Evolutionary conservation across 2,888 invertebrate species (phyloP).

Genomic region (Aphidius colemani): DNA sequence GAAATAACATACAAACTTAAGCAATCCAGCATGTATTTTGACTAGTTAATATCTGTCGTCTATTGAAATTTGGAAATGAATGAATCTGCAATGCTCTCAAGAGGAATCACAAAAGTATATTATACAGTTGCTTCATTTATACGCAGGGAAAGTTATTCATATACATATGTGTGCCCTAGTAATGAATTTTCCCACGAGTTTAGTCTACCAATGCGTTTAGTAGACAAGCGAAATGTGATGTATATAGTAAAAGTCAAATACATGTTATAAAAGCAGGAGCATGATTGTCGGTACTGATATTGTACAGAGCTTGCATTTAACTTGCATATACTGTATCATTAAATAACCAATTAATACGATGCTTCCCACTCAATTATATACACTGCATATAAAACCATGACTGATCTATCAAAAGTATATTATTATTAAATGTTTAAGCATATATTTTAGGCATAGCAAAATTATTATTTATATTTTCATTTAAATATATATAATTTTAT

Average conservation of each 20-base stretch:
- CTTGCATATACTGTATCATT: conserved; percentile 18
- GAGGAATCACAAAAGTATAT: conserved; percentile 1
- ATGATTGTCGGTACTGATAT: conserved; percentile 22
- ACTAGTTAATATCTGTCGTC: background rate
- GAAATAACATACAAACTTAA: background rate
- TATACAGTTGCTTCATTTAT: conserved; percentile 14
- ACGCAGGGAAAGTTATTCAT: conserved; percentile 47
- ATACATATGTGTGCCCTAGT: conserved; percentile 34
- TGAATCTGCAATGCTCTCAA: background rate
- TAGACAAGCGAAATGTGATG: background rate
- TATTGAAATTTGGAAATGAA: background rate
- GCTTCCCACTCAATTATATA: background rate
- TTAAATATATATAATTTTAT: background rate
- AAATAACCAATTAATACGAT: conserved; percentile 20
- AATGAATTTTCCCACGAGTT: conserved; percentile 48
- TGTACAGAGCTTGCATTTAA: background rate
- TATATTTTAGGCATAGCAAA: background rate
- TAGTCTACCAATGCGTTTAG: background rate
- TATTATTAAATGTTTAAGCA: background rate
- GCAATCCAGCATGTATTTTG: background rate
- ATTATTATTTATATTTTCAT: background rate
- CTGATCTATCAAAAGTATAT: background rate
- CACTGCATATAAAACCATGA: background rate
- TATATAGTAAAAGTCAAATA: background rate
- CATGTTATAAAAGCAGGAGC: background rate